Evolutionary conservation across 2,797 vertebrate species (phyloP).

Genomic region (Hapalemur alaotrensis): DNA sequence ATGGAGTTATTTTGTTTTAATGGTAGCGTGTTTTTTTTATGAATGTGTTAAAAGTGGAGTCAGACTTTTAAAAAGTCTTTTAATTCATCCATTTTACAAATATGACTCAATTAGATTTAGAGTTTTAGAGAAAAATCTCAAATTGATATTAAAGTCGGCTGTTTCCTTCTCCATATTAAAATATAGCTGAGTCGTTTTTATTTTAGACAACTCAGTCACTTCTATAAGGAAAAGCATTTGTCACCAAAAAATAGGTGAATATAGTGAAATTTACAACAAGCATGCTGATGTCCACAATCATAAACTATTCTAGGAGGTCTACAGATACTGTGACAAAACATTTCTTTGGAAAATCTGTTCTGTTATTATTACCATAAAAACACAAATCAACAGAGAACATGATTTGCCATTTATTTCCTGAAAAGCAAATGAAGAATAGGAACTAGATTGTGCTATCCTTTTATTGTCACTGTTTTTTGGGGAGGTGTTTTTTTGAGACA

Average conservation of each 20-base stretch:
- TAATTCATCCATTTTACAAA: background rate
- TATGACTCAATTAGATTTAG: conserved; percentile 36
- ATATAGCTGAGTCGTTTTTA: conserved; percentile 21
- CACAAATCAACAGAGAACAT: conserved; percentile 25
- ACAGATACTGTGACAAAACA: background rate
- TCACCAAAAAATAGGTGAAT: conserved; percentile 15
- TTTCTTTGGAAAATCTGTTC: conserved; percentile 52
- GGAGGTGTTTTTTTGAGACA: conserved; percentile 23
- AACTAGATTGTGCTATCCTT: background rate
- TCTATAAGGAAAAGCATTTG: conserved; percentile 39
- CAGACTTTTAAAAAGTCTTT: conserved; percentile 1
- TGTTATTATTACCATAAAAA: conserved; percentile 21
- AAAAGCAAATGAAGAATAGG: conserved; percentile 43
- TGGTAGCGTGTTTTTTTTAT: conserved; percentile 31
- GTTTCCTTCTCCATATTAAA: conserved; percentile 37
- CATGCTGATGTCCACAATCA: background rate
- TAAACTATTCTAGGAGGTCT: conserved; percentile 3
- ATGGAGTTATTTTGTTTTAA: conserved; percentile 32
- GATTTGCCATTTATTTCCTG: conserved; percentile 41
- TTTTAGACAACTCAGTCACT: conserved; percentile 22
- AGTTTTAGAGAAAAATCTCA: conserved; percentile 27
- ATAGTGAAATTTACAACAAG: conserved; percentile 33
- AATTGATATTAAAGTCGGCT: background rate
- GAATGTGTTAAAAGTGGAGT: background rate
- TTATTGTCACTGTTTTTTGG: background rate